Percentiles rank a stretch among this genome's conserved stretches.
Evolutionary conservation across 1,140 invertebrate species (phyloP).

Genomic region (Sminthurides bifidus): DNA sequence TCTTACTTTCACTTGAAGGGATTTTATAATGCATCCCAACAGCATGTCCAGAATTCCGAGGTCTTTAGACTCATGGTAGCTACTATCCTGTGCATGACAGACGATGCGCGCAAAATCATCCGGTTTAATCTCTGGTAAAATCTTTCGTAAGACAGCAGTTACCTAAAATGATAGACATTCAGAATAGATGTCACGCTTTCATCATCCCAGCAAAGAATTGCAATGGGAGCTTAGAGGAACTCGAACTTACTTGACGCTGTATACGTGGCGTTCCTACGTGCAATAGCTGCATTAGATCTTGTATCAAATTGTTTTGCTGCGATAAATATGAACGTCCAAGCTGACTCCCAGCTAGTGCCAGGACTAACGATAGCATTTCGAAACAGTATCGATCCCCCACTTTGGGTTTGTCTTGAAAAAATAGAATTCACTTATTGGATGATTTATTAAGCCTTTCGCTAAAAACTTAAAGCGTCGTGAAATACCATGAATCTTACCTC

Average conservation of each 20-base stretch:
- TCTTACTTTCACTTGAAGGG: conserved; percentile 65
- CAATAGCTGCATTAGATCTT: conserved; percentile 71
- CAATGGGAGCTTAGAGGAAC: too few relatives aligned
- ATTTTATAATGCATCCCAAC: conserved; percentile 72
- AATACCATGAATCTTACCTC: conserved; percentile 4
- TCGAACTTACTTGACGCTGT: conserved; percentile 66
- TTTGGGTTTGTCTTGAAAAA: conserved; percentile 34
- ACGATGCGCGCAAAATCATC: conserved; percentile 52
- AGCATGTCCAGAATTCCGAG: conserved; percentile 65
- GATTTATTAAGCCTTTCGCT: background rate
- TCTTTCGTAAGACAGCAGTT: conserved; percentile 60
- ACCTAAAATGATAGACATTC: conserved; percentile 41
- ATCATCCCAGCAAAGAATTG: background rate
- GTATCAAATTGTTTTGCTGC: conserved; percentile 69
- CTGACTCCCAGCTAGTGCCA: conserved; percentile 83
- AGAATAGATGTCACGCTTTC: background rate
- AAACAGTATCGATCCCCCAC: conserved; percentile 85
- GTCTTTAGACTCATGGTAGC: conserved; percentile 33
- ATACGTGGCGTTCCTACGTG: conserved; percentile 90
- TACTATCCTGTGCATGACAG: conserved; percentile 41
- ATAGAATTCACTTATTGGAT: background rate
- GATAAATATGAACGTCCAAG: conserved; percentile 82
- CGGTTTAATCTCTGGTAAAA: conserved; percentile 69
- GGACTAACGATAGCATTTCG: conserved; percentile 88
- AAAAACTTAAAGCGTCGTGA: background rate